Percentiles rank a stretch among this genome's conserved stretches.
These are phyloP conservation scores for Herminia tarsipennalis DNA, from an alignment of 2,888 invertebrate species.

Conservation along the genomic window DNA sequence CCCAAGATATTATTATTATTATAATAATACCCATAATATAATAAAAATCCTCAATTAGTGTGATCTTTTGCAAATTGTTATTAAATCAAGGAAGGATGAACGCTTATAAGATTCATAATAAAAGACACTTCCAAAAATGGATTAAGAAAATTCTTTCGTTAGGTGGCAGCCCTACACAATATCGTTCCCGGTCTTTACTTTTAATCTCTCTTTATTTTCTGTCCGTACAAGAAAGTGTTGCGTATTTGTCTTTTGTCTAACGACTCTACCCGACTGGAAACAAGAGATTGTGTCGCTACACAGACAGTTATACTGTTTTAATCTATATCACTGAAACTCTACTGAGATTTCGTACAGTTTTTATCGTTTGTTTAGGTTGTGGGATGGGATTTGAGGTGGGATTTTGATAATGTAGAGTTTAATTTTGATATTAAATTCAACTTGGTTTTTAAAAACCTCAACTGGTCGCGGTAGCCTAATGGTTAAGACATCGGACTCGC, in stretches of 20 bases:
- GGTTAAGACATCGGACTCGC: too few species aligned
- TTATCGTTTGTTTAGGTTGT: slow-evolving; percentile 7
- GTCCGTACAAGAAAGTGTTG: slow-evolving; percentile 67
- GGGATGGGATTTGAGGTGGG: slow-evolving; percentile 1
- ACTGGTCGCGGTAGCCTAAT: too few species aligned
- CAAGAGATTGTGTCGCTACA: slow-evolving; percentile 55
- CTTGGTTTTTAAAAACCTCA: too few species aligned
- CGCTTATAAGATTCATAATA: too few species aligned
- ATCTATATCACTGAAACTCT: slow-evolving; percentile 28
- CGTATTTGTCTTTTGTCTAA: slow-evolving; percentile 77
- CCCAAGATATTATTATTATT: too few species aligned
- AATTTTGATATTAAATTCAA: too few species aligned
- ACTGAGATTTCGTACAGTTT: slow-evolving; percentile 11
- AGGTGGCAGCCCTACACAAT: slow-evolving; percentile 54
- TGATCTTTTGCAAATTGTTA: too few species aligned
- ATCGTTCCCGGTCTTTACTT: slow-evolving; percentile 62
- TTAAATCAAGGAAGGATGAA: too few species aligned
- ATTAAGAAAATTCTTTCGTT: neutral
- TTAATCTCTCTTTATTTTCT: slow-evolving; percentile 77
- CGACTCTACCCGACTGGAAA: slow-evolving; percentile 66
- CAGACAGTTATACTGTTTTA: slow-evolving; percentile 42
- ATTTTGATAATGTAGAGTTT: neutral
- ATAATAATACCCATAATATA: too few species aligned
- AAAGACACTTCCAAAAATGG: too few species aligned
- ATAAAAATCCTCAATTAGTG: too few species aligned